Percentiles rank a stretch among this genome's conserved stretches.
Conservation (phyloP, 2,113 vertebrate species). For the Hymenochirus boettgeri region DNA sequence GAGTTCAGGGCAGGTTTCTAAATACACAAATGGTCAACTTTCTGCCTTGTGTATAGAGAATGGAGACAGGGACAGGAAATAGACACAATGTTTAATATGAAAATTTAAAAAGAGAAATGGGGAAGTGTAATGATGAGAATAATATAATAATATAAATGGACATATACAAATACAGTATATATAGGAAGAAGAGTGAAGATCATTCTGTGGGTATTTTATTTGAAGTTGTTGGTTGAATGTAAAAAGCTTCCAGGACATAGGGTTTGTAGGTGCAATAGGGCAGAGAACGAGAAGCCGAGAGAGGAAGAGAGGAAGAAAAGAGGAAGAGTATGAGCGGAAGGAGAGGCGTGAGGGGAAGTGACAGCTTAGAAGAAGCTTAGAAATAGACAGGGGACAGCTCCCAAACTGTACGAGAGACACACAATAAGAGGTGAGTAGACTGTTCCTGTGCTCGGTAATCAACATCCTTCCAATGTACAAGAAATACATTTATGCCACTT, state of each 20-base stretch:
- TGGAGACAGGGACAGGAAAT: too few relatives aligned
- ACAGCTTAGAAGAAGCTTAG: conserved; percentile 21
- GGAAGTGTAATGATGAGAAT: too few relatives aligned
- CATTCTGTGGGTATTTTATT: not conserved
- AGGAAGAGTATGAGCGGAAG: conserved; percentile 34
- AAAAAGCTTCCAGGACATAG: not conserved
- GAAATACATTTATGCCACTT: not conserved
- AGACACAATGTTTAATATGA: too few relatives aligned
- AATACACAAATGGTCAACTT: too few relatives aligned
- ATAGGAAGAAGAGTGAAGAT: not conserved
- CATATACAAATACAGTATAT: too few relatives aligned
- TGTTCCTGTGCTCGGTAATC: not conserved
- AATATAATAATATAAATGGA: too few relatives aligned
- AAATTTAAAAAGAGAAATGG: too few relatives aligned
- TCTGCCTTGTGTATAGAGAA: too few relatives aligned
- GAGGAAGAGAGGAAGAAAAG: conserved; percentile 22
- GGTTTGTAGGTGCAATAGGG: not conserved
- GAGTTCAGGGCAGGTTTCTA: too few relatives aligned
- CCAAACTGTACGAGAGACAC: not conserved
- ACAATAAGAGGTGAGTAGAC: conserved; percentile 7
- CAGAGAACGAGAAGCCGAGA: conserved; percentile 14
- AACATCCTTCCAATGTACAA: not conserved
- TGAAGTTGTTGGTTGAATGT: not conserved
- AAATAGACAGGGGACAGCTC: conserved; percentile 14
- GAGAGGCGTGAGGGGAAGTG: conserved; percentile 37